Base-by-base conservation (phyloP, 2,797 vertebrate species). In the Pantherophis alleghaniensis region DNA sequence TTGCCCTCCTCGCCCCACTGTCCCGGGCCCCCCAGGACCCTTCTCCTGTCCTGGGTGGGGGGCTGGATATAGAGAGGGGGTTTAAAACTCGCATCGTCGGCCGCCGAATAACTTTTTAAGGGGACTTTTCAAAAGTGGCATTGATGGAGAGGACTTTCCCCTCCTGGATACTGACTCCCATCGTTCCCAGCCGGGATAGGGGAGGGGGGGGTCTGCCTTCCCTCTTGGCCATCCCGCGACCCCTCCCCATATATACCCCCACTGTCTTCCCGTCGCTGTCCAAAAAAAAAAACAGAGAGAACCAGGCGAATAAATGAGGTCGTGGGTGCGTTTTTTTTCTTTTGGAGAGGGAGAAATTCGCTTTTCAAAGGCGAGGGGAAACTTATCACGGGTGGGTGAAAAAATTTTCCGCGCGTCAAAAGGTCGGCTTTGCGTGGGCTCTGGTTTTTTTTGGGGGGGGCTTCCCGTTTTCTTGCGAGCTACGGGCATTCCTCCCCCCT, bases 91-190 rank as follows among this genome's bases (percentile, higher is more conserved):
- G 2, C 16, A 22, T 42, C 69, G 3, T 37, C 32, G 1, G 32
- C 0, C 16, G 1, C 7, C 37, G 1, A 79, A 79, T 24, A 0
- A 1, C 3, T 37, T 1, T 9, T 53, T 9, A 53, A 10, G 74
- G 74, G 3, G 1, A 42, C 18, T 22, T 79, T 79, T 22, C 2
- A 18, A 18, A 79, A 1, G 18, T 4, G 74, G 9, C 7, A 0
- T 42, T 7, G 37, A 4, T 42, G 3, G 69, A 1, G 1, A 66
- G 12, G 63, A 66, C 28, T 6, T 42, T 4, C 7, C 7, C 3
- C 7, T 79, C 32, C 32, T 20, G 16, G 37, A 22, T 18, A 20
- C 37, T 22, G 4, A 83, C 3, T 83, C 74, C 20, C 74, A 83
- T 83, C 74, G 1, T 47, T 83, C 74, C 74, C 37, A 24, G 3